These are phyloP conservation scores for Galagoides demidoff DNA, from an alignment of 2,797 vertebrate species.

Conservation along the genomic window DNA sequence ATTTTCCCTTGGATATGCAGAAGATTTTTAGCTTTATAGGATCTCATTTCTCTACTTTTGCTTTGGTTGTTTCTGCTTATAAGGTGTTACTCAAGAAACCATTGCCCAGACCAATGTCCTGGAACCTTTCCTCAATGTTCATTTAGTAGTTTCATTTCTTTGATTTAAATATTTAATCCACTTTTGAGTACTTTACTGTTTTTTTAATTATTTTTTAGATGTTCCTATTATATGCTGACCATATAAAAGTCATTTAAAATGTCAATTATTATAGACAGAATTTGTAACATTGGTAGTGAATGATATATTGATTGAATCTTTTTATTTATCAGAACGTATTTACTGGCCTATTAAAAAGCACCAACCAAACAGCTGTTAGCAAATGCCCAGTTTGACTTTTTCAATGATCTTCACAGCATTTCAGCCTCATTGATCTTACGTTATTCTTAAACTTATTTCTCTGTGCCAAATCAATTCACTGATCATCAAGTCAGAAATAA, in stretches of 20 bases:
- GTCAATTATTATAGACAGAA: background rate
- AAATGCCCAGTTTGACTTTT: background rate
- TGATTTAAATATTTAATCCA: too few species aligned
- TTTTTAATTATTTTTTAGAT: background rate
- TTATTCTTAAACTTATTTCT: background rate
- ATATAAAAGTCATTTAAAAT: background rate
- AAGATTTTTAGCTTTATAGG: too few species aligned
- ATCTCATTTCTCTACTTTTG: too few species aligned
- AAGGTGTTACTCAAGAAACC: too few species aligned
- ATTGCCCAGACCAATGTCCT: too few species aligned
- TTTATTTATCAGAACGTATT: slow-evolving; percentile 17
- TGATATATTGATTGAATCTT: background rate
- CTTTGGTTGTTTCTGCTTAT: too few species aligned
- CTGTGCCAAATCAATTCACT: slow-evolving; percentile 41
- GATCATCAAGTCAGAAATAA: slow-evolving; percentile 42
- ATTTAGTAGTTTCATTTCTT: too few species aligned
- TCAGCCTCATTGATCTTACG: slow-evolving; percentile 30
- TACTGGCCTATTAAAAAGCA: background rate
- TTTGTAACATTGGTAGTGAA: background rate
- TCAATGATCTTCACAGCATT: slow-evolving; percentile 2
- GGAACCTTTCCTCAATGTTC: too few species aligned
- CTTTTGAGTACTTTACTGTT: background rate
- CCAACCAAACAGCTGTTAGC: background rate
- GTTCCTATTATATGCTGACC: background rate
- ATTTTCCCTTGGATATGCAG: too few species aligned